Base-by-base conservation (phyloP, 23 tunicate genomes). In the Trididemnum clinides region DNA sequence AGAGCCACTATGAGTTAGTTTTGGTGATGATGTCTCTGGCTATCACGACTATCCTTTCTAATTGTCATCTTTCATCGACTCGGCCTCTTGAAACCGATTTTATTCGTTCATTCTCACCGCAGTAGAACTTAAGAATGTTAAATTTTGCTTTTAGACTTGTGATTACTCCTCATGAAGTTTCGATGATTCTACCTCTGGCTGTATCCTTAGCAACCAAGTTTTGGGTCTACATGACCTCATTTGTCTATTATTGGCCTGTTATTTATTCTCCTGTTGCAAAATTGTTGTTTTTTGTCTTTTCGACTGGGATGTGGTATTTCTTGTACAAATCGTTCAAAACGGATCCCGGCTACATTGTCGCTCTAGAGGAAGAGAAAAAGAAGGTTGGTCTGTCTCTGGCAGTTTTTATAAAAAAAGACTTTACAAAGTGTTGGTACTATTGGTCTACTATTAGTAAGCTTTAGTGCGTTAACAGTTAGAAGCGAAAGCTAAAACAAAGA, bases 121-220 rank as follows among this genome's bases (percentile, higher is more conserved):
- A n/a, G n/a, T n/a, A n/a, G n/a, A n/a, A n/a, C n/a, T n/a, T n/a
- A n/a, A n/a, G n/a, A n/a, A n/a, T n/a, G 15, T 59, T n/a, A 59
- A 10, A 25, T 59, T 59, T 10, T n/a, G 27, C 18, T 73, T 73
- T 12, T 86, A 94, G 98, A 66, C 31, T 85, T 12, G 71, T 70
- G 23, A 54, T 89, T 20, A 85, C 88, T 12, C 84, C 80, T 33
- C 54, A 81, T n/a, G 94, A 94, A 62, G 78, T 84, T 37, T 35
- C 82, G 1, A 65, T 30, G 31, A 65, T 81, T 1, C 64, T 92
- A 50, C 98, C 94, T 0, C 57, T 94, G 37, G 85, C 83, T 27
- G 82, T 94, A 23, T 94, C 98, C 0, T 57, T 89, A 1, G 90
- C 98, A 7, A 94, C 98, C 28, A 94, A 94, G 79, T 94, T 94